Conservation (phyloP, 1,140 invertebrate species). For the Diabrotica undecimpunctata region DNA sequence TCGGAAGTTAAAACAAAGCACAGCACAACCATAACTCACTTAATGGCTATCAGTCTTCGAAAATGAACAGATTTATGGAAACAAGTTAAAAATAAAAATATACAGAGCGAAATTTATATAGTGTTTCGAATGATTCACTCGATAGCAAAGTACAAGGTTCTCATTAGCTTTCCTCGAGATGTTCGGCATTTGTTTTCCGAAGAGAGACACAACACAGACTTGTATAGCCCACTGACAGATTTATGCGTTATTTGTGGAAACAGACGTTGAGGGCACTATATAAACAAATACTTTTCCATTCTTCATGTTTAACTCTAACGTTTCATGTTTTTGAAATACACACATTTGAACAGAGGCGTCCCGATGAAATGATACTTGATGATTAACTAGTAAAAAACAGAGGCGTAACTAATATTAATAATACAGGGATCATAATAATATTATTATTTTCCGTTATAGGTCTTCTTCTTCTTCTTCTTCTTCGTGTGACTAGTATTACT, state of each 20-base stretch:
- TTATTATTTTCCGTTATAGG: too few relatives aligned
- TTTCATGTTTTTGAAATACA: conserved; percentile 4
- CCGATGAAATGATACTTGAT: not conserved
- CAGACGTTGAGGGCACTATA: conserved; percentile 26
- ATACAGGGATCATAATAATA: too few relatives aligned
- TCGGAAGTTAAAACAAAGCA: not conserved
- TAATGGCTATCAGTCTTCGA: not conserved
- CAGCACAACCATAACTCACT: conserved; percentile 4
- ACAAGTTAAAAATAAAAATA: conserved; percentile 16
- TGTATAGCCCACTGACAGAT: conserved; percentile 27
- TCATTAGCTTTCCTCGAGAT: conserved; percentile 4
- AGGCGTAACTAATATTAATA: too few relatives aligned
- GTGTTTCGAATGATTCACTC: conserved; percentile 7
- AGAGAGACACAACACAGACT: conserved; percentile 28
- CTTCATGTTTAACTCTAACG: not conserved
- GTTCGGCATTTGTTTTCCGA: conserved; percentile 14
- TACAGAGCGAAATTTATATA: conserved; percentile 10
- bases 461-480: too few relatives aligned
- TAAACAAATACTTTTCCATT: conserved; percentile 25
- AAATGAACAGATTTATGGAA: conserved; percentile 10
- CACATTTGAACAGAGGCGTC: not conserved
- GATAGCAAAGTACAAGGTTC: conserved; percentile 4
- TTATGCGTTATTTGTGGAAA: conserved; percentile 32
- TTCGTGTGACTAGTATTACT: too few relatives aligned
- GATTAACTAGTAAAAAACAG: too few relatives aligned